Conservation (phyloP, 2,113 vertebrate species). For the Casuarius casuarius region DNA sequence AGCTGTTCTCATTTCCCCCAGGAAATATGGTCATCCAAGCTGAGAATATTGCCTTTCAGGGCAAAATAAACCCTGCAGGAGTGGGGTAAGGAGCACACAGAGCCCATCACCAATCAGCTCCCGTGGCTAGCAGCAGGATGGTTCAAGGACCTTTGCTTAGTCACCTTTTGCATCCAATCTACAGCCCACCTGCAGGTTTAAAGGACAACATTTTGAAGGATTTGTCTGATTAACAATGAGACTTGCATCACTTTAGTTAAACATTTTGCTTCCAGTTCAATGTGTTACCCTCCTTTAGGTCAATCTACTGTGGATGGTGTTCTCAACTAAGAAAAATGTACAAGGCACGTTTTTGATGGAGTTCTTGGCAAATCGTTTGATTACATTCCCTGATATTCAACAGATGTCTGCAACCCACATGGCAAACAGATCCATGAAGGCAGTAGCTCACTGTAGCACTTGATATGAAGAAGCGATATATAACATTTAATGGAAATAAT, state of each 20-base stretch:
- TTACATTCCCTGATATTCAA: conserved; percentile 69
- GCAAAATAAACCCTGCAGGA: neutral
- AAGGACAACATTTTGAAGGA: neutral
- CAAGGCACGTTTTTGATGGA: conserved; percentile 61
- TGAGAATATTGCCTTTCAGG: conserved; percentile 12
- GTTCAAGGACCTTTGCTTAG: neutral
- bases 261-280: conserved; percentile 10
- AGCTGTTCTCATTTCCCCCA: conserved; percentile 51
- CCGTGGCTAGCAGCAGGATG: rapidly evolving
- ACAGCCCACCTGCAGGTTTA: neutral
- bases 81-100: neutral
- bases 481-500: conserved; percentile 58
- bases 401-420: conserved; percentile 71
- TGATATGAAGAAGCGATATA: conserved; percentile 29
- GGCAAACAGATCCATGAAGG: conserved; percentile 53
- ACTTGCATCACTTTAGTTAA: neutral
- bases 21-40: neutral
- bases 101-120: neutral
- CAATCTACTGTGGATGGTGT: conserved; percentile 13
- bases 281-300: neutral
- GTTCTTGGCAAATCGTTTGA: conserved; percentile 68
- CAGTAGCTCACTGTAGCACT: conserved; percentile 36
- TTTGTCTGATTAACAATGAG: neutral
- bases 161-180: neutral
- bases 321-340: conserved; percentile 72